phyloP scores from a whole-genome alignment of 2,888 invertebrate species.

The Ormyrus thymus region DNA sequence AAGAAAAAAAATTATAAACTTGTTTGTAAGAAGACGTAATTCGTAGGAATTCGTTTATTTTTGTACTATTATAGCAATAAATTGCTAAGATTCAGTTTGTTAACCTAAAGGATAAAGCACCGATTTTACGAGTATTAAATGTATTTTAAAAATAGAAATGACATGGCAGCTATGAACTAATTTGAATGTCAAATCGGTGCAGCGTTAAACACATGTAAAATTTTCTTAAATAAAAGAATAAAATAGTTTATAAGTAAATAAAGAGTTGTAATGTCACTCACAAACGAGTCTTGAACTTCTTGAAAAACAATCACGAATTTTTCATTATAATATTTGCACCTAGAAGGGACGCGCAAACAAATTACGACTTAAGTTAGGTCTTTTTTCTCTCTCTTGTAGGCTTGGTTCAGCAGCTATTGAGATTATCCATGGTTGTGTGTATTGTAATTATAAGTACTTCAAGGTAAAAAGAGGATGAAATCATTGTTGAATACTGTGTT shows the following conservation, averaged over 20 bases:
- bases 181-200: too few relatives aligned
- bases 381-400: conserved; percentile 57
- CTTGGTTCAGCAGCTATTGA: conserved; percentile 74
- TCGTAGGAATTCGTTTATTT: neutral
- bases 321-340: neutral
- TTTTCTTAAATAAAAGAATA: conserved; percentile 4
- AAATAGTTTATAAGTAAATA: neutral
- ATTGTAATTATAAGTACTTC: conserved; percentile 73
- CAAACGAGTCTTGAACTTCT: too few relatives aligned
- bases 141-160: too few relatives aligned
- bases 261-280: neutral
- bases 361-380: conserved; percentile 5
- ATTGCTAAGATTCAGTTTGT: too few relatives aligned
- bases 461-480: neutral
- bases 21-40: neutral
- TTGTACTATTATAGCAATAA: too few relatives aligned
- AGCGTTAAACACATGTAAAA: neutral
- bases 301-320: neutral
- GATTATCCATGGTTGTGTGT: conserved; percentile 75
- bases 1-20: conserved; percentile 22
- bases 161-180: too few relatives aligned
- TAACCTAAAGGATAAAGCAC: too few relatives aligned
- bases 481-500: conserved; percentile 73
- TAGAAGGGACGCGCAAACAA: too few relatives aligned
- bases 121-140: too few relatives aligned